phyloP scores from a whole-genome alignment of 2,888 invertebrate species.

The Mimumesa dahlbomi region DNA sequence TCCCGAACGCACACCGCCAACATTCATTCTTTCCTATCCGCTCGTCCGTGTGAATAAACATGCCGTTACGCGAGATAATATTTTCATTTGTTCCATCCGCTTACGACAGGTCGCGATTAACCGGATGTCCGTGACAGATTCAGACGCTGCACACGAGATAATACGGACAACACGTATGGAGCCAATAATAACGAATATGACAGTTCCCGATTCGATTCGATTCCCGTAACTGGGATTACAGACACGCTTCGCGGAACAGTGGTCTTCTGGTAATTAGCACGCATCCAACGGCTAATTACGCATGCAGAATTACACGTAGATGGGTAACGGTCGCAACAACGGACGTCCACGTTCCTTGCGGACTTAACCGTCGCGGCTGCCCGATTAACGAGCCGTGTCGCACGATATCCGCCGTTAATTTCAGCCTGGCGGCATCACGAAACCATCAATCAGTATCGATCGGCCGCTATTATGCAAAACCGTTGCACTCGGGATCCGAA shows the following conservation, averaged over 20 bases:
- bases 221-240: neutral
- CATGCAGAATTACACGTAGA: constrained; percentile 16
- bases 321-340: constrained; percentile 28
- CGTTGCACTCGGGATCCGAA: constrained; percentile 9
- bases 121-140: constrained; percentile 19
- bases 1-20: too few relatives aligned
- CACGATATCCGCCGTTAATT: constrained; percentile 43
- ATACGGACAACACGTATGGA: neutral
- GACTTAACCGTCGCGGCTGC: constrained; percentile 22
- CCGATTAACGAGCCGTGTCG: constrained; percentile 53
- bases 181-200: neutral
- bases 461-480: constrained; percentile 25
- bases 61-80: too few relatives aligned
- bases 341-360: constrained; percentile 21
- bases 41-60: too few relatives aligned
- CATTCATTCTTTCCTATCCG: too few relatives aligned
- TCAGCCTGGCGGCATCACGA: constrained; percentile 31
- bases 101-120: neutral
- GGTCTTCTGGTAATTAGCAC: constrained; percentile 16
- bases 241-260: neutral
- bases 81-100: neutral
- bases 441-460: constrained; percentile 43
- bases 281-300: constrained; percentile 20
- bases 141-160: neutral
- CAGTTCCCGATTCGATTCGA: neutral